Base-by-base conservation (phyloP, 2,888 invertebrate genomes). In the Acronicta alni region DNA sequence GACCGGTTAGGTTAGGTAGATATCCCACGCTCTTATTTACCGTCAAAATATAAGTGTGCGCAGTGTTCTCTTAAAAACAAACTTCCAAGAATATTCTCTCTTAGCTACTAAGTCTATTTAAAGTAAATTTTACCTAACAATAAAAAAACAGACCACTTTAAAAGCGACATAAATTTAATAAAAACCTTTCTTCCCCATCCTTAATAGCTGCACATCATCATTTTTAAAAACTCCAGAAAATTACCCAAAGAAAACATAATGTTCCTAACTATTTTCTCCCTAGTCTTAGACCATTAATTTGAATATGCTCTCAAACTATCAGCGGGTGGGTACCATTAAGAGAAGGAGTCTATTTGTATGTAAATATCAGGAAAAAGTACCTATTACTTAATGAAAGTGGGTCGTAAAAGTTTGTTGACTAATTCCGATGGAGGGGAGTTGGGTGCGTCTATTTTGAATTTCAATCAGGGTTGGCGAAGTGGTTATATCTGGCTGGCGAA, bases 301-400 rank as follows among this genome's bases (percentile, higher is more conserved):
- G 41, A 72, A 72, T 65, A 73, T 62, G 53, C 43, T 41, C 38
- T 35, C 26, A 46, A 57, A 75, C 62, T 57, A 67, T 47, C 41
- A 18, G 30, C 51, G 46, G 35, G 51, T 47, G 39, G 41, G 23
- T 42, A 37, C 56, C 51, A 51, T 57, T 47, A 54, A 47, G 41
- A 39, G 38, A 41, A 59, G 32, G 52, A 54, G 54, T 32, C 55
- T 57, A 74, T 70, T 70, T 72, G 54, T 70, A 70, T 70, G 69
- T 67, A 61, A 70, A 70, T 70, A 72, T 57, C 35, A 49, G 44
- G 55, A 61, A 61, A 60, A 72, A 61, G 61, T 57, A 43, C 23
- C 56, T 37, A 57, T 57, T 67, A 57, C 32, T 57, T 67, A 69
- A 69, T 68, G 55, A 62, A 44, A 14, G 17, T 38, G 41, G 18